Percentiles rank a stretch among this genome's conserved stretches.
These are phyloP conservation scores for Prionailurus viverrinus DNA, from an alignment of 2,113 vertebrate genomes.

Conservation along the genomic window DNA sequence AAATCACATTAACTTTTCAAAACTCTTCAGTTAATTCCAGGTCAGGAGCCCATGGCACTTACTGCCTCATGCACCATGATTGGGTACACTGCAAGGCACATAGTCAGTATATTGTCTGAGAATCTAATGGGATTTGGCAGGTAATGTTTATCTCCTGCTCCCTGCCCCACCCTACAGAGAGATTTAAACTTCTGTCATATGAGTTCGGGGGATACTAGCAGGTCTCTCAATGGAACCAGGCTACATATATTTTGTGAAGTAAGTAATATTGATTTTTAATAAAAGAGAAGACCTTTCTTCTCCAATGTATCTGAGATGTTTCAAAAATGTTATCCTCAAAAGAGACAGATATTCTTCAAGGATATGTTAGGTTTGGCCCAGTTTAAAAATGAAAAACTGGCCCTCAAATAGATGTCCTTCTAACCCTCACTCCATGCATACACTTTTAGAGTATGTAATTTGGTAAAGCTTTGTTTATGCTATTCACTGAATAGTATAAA, in stretches of 20 bases:
- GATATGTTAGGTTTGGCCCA: background rate
- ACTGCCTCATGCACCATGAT: background rate
- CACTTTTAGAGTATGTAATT: background rate
- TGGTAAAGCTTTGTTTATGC: slow-evolving; percentile 5
- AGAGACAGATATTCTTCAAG: slow-evolving; percentile 45
- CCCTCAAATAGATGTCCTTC: background rate
- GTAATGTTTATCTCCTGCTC: background rate
- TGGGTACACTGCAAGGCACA: background rate
- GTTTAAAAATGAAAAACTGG: background rate
- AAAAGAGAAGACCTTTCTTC: slow-evolving; percentile 69
- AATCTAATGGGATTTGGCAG: slow-evolving; percentile 14
- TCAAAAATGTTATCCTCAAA: slow-evolving; percentile 65
- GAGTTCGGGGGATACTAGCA: slow-evolving; percentile 45
- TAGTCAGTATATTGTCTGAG: background rate
- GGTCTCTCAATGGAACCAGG: slow-evolving; percentile 54
- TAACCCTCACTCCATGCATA: background rate
- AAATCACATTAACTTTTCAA: slow-evolving; percentile 69
- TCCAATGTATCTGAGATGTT: slow-evolving; percentile 66
- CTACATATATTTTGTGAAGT: slow-evolving; percentile 56
- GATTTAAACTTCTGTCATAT: slow-evolving; percentile 47
- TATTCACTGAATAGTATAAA: slow-evolving; percentile 4
- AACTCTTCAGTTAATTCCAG: slow-evolving; percentile 61
- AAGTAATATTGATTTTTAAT: slow-evolving; percentile 78
- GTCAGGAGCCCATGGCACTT: slow-evolving; percentile 51
- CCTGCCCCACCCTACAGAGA: background rate